Conservation (phyloP, 2,113 vertebrate genomes). For the Ibidorhyncha struthersii region DNA sequence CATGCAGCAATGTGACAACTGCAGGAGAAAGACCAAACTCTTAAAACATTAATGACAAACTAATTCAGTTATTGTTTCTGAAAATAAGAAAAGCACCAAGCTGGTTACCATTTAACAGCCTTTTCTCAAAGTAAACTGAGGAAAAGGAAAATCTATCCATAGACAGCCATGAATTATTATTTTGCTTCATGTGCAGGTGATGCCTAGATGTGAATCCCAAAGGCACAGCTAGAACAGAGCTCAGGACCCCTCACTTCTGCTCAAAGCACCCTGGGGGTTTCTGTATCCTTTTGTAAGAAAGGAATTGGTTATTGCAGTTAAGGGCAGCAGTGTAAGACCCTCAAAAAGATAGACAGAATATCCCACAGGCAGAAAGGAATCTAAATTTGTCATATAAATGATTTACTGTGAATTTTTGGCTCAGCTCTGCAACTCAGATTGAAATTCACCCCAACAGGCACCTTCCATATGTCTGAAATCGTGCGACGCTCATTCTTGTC, state of each 20-base stretch:
- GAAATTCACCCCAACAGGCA: background rate
- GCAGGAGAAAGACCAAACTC: background rate
- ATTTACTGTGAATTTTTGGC: conserved; percentile 18
- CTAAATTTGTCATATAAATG: background rate
- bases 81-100: background rate
- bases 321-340: background rate
- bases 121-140: background rate
- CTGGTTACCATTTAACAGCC: background rate
- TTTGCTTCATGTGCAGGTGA: background rate
- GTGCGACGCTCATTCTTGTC: background rate
- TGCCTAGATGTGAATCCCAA: background rate
- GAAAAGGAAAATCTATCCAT: background rate
- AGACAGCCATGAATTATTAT: background rate
- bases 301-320: background rate
- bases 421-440: background rate
- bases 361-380: background rate
- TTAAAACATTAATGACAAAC: background rate
- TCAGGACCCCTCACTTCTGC: background rate
- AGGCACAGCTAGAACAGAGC: background rate
- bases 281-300: background rate
- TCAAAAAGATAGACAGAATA: background rate
- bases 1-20: background rate
- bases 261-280: background rate
- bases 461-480: background rate
- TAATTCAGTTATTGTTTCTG: background rate